Base-by-base conservation (phyloP, 2,113 vertebrate species). In the Ellobius talpinus region DNA sequence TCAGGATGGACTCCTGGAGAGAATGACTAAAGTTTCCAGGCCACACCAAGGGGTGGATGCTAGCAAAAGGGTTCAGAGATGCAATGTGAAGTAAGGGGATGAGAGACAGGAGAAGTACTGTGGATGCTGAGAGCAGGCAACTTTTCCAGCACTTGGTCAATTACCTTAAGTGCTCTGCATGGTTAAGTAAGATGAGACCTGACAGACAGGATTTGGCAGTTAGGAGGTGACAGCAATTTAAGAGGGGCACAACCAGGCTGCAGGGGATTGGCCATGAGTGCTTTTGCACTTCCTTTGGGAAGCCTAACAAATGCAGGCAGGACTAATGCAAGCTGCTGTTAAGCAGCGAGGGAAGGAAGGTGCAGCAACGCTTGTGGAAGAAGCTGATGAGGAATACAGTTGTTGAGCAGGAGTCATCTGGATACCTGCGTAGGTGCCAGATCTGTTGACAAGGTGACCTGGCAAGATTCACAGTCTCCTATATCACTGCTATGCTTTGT, bases 111-210 rank as follows among this genome's bases (percentile, higher is more conserved):
- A 77, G 79, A 31, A 39, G 72, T 58, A 13, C 74, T 16, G 36
- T 52, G 39, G 33, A 58, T 3, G 50, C 81, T 76, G 93, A 92
- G 68, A 24, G 61, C 92, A 82, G 73, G 91, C 79, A 92, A 45
- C 31, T 78, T 91, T 94, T 95, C 85, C 89, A 91, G 63, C 14
- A 45, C 82, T 79, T 87, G 82, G 63, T 79, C 96, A 96, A 97
- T 98, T 96, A 97, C 52, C 78, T 93, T 97, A 97, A 98, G 97
- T 97, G 96, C 95, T 97, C 92, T 96, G 72, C 96, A 89, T 79
- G 91, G 82, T 93, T 86, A 87, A 97, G 72, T 89, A 79, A 89
- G 79, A 94, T 87, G 89, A 93, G 82, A 94, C 65, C 50, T 8
- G 78, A 92, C 90, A 94, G 55, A n/a, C n/a, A n/a, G 68, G 73